Percentiles rank a stretch among this genome's conserved stretches.
Evolutionary conservation across 2,113 vertebrate genomes (phyloP).

Genomic region (Porphyrio hochstetteri): DNA sequence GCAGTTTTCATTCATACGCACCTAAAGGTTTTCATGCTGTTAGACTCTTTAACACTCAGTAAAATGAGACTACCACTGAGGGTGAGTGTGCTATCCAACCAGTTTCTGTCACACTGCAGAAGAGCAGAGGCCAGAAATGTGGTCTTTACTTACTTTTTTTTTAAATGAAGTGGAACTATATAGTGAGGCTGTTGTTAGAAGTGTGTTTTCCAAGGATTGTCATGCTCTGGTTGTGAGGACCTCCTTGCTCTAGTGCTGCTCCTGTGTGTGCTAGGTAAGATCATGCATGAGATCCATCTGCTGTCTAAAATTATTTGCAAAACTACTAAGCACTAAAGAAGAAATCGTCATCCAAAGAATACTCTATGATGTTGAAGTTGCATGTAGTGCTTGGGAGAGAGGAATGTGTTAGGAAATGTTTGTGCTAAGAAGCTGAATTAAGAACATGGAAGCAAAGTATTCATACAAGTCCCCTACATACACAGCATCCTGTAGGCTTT

Average conservation of each 20-base stretch:
- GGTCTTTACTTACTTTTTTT: not conserved
- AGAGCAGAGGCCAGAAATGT: not conserved
- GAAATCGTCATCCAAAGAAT: not conserved
- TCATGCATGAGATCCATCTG: slow-evolving; percentile 23
- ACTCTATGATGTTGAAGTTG: not conserved
- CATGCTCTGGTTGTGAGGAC: not conserved
- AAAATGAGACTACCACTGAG: not conserved
- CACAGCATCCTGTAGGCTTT: not conserved
- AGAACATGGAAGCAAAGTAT: not conserved
- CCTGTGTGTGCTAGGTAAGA: not conserved
- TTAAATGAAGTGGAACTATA: not conserved
- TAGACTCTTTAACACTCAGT: not conserved
- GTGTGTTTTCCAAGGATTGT: not conserved
- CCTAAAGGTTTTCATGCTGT: not conserved
- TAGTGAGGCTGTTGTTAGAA: not conserved
- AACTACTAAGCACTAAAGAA: not conserved
- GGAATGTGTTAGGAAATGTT: not conserved
- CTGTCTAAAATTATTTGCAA: not conserved
- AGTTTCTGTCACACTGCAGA: not conserved
- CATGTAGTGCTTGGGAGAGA: not conserved
- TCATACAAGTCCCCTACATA: not conserved
- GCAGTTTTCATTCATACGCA: not conserved
- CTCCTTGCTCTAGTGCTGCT: not conserved
- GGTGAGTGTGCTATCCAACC: not conserved
- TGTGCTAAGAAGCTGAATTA: not conserved